A percentile compares a stretch with the other conserved stretches of the same genome.
Conservation (phyloP, 2,888 invertebrate species). For the Quadroppia sp. region DNA sequence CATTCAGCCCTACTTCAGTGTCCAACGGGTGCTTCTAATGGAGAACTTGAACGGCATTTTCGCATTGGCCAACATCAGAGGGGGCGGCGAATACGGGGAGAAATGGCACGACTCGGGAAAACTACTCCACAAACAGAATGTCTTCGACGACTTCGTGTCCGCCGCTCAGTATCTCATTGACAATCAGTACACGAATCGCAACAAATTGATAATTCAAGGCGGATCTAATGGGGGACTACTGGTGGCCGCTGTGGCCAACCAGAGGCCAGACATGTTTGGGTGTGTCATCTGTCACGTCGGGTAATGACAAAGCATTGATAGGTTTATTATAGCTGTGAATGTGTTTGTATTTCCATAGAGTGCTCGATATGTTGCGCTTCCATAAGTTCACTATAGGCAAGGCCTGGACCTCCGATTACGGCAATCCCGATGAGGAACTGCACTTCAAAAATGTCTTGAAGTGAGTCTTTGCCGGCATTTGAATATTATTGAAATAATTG, state of each 20-base stretch:
- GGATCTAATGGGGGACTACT: slow-evolving; percentile 95
- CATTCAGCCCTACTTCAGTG: slow-evolving; percentile 81
- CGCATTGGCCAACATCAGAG: slow-evolving; percentile 89
- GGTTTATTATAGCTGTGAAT: neutral
- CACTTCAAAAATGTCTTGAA: slow-evolving; percentile 79
- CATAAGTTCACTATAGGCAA: slow-evolving; percentile 97
- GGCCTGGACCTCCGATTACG: slow-evolving; percentile 95
- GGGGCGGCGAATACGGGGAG: slow-evolving; percentile 78
- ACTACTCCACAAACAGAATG: slow-evolving; percentile 88
- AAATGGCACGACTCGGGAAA: slow-evolving; percentile 94
- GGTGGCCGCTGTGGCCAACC: slow-evolving; percentile 91
- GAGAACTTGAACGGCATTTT: slow-evolving; percentile 81
- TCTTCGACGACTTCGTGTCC: slow-evolving; percentile 90
- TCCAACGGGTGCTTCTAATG: slow-evolving; percentile 79
- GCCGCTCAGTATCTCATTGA: slow-evolving; percentile 82
- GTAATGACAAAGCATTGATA: neutral
- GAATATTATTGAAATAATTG: neutral
- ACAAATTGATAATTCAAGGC: slow-evolving; percentile 80
- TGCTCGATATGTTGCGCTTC: slow-evolving; percentile 94
- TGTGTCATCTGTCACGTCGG: slow-evolving; percentile 87
- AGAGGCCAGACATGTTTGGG: slow-evolving; percentile 88
- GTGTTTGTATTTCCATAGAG: slow-evolving; percentile 60
- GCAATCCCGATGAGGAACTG: slow-evolving; percentile 76
- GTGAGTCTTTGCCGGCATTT: slow-evolving; percentile 52
- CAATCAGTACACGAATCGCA: slow-evolving; percentile 70